Evolutionary conservation across 2,888 invertebrate genomes (phyloP), one percentile per base, ranked within the genome.

Genomic region (Cabera pusaria): DNA sequence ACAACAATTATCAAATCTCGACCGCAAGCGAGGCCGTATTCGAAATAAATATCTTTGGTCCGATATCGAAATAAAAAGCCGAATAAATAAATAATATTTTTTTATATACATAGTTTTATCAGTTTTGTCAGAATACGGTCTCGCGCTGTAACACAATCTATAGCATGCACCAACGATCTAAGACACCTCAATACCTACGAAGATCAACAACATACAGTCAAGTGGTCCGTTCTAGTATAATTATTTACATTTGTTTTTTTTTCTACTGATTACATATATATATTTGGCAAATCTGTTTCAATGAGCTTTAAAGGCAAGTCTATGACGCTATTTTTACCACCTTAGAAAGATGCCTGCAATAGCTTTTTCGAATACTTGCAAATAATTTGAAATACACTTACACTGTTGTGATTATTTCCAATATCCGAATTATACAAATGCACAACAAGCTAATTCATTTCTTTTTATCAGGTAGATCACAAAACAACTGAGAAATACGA

Each of bases 111-210:
- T n/a, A n/a, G n/a, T 25, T 38, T 42, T 48, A 50, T 51, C 24
- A 31, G 39, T 40, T 34, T 20, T 39, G 44, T 50, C 56, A n/a
- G n/a, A n/a, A 59, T 60, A 59, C 49, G 65, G 61, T 60, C 69
- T 66, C 64, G 44, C 57, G 57, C 58, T n/a, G n/a, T 38, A 55
- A 65, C 59, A 63, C 63, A 56, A 64, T 53, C 60, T 74, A 71
- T 63, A 69, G 66, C 72, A 80, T 76, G 77, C 80, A 84, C 80
- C 80, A 85, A 83, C 85, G 74, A 76, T 77, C 86, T 85, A 86
- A 80, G 81, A 83, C 77, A 78, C 79, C 68, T 78, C 70, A 76
- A 72, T 75, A 78, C 69, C 83, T 84, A 85, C 76, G 44, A 72
- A 76, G 35, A 82, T 80, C 73, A 75, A 66, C 73, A 78, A 78